Evolutionary conservation across 2,113 vertebrate genomes (phyloP), one percentile per base, ranked within the genome.

Genomic region (Tamias sibiricus): DNA sequence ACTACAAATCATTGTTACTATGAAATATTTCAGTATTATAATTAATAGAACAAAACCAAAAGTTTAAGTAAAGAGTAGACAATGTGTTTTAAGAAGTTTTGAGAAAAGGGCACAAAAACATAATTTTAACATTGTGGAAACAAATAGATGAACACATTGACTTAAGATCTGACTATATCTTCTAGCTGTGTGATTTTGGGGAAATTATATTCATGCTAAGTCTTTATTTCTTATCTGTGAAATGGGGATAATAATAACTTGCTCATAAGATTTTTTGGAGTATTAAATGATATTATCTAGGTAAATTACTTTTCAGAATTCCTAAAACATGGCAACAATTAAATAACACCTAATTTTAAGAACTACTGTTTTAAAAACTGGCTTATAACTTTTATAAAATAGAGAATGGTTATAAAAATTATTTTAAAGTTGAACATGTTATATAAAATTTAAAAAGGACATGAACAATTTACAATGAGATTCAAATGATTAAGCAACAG

Each of bases 281-380:
- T 77, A 68, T 94, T 93, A 87, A 68, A 37, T 85, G 40, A 59
- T n/a, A 90, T 95, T 91, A 59, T 77, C 47, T 90, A 90, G 68
- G 47, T 52, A 68, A 72, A 94, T 19, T 90, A 54, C 28, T 74
- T 54, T 83, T 40, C 32, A 95, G 40, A 94, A 69, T 94, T 3
- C 49, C 28, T 90, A 47, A 62, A 72, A 86, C 26, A 59, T 77
- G 28, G 40, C 19, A 92, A 28, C n/a, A 77, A 52, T 93, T 97
- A 17, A 66, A n/a, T 64, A 24, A 86, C 44, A 14, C 88, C 19
- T 90, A 68, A 93, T 30, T 83, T 42, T 71, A 81, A 87, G 20
- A 44, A 90, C 59, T 71, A 30, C 35, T 95, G 32, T 71, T 57
- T 62, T n/a, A 13, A 62, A 82, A 42, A 62, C 6, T 87, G 14